A percentile compares a stretch with the other conserved stretches of the same genome.
phyloP scores from a whole-genome alignment of 2,888 invertebrate species.

The Mimumesa dahlbomi region DNA sequence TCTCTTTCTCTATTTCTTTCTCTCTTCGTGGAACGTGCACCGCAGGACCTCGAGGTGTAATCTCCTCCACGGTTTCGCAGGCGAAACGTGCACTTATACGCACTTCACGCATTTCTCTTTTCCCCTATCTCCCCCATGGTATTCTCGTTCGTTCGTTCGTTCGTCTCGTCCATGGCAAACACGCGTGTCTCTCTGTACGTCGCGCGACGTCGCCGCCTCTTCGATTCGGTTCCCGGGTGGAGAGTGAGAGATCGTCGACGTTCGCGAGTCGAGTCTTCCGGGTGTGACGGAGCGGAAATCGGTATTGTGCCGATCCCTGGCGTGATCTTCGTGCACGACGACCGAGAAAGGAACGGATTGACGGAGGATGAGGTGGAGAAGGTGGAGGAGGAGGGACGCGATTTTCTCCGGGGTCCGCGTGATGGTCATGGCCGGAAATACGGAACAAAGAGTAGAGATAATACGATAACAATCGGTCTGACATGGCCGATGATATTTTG shows the following conservation, averaged over 20 bases:
- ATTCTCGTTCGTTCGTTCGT: conserved; percentile 20
- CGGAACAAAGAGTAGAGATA: conserved; percentile 21
- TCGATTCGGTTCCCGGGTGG: too few species aligned
- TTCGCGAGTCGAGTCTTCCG: conserved; percentile 62
- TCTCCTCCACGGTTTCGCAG: conserved; percentile 63
- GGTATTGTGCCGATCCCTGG: conserved; percentile 64
- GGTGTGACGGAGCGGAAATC: conserved; percentile 73
- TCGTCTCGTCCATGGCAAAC: conserved; percentile 24
- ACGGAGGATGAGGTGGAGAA: neutral
- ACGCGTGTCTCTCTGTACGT: conserved; percentile 21
- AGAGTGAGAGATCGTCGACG: conserved; percentile 63
- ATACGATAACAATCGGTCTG: conserved; percentile 27
- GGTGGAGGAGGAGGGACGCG: conserved; percentile 1
- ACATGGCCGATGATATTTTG: conserved; percentile 3
- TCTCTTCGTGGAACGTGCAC: conserved; percentile 41
- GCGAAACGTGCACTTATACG: conserved; percentile 66
- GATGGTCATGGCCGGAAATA: conserved; percentile 13
- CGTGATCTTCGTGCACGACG: conserved; percentile 11
- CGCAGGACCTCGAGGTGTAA: conserved; percentile 65
- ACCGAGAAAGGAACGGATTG: conserved; percentile 25
- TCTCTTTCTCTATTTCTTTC: conserved; percentile 9
- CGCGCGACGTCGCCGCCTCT: conserved; percentile 26
- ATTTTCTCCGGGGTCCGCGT: conserved; percentile 12
- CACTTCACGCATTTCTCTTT: conserved; percentile 56
- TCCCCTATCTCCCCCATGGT: conserved; percentile 16